phyloP scores from a whole-genome alignment of 2,113 vertebrate genomes.

The Aramus guarauna region DNA sequence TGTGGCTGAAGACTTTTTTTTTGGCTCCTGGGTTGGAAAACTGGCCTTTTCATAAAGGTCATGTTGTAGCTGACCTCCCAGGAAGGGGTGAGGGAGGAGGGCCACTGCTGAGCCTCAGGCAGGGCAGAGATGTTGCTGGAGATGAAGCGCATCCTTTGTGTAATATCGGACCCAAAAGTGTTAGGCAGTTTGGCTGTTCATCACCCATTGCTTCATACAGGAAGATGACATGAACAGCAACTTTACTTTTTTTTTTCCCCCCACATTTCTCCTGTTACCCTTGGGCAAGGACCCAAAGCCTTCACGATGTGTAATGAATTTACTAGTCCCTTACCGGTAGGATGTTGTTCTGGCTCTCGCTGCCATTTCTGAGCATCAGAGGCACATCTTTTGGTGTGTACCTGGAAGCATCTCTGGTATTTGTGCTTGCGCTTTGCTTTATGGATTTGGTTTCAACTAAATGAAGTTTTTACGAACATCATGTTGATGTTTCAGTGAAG shows the following conservation, averaged over 20 bases:
- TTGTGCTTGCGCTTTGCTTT: rapidly evolving
- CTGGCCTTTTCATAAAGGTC: not conserved
- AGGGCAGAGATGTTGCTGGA: not conserved
- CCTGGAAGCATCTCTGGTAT: not conserved
- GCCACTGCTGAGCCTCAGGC: not conserved
- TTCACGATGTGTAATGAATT: not conserved
- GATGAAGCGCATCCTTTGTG: not conserved
- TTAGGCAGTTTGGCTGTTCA: not conserved
- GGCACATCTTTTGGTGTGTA: not conserved
- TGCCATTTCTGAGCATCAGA: not conserved
- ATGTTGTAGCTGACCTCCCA: not conserved
- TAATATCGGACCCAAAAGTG: not conserved
- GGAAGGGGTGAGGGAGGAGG: not conserved
- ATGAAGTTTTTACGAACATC: not conserved
- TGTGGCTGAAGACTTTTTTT: not conserved
- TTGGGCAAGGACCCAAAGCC: not conserved
- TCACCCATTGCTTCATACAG: not conserved
- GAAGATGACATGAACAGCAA: not conserved
- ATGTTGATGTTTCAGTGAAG: not conserved
- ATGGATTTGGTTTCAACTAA: not conserved
- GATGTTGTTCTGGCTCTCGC: not conserved
- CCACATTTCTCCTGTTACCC: not conserved
- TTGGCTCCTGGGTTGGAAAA: not conserved
- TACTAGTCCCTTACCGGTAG: not conserved
- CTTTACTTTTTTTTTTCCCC: not conserved